These are phyloP conservation scores for Bembecia ichneumoniformis DNA, from an alignment of 2,888 invertebrate genomes.

Conservation along the genomic window DNA sequence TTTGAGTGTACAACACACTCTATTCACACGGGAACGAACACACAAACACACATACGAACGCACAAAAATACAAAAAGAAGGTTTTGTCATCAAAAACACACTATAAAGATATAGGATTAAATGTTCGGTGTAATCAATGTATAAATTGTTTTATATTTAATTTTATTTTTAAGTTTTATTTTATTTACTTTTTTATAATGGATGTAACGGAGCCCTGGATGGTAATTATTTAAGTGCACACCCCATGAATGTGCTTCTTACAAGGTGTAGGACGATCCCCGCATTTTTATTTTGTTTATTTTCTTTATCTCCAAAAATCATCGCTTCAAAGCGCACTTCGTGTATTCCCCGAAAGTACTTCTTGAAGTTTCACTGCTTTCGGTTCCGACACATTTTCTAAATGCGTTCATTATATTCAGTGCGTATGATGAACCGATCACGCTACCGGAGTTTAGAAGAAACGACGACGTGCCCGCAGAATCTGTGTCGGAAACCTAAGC, in stretches of 20 bases:
- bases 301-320: slow-evolving; percentile 46
- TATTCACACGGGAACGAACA: slow-evolving; percentile 29
- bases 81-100: too few relatives aligned
- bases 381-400: slow-evolving; percentile 31
- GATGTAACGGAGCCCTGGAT: slow-evolving; percentile 58
- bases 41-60: slow-evolving; percentile 29
- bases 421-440: too few relatives aligned
- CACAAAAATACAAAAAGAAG: slow-evolving; percentile 18
- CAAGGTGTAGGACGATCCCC: slow-evolving; percentile 54
- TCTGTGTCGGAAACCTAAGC: slow-evolving; percentile 12
- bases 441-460: too few relatives aligned
- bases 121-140: slow-evolving; percentile 41
- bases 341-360: slow-evolving; percentile 41
- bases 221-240: slow-evolving; percentile 60
- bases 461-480: too few relatives aligned
- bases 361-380: slow-evolving; percentile 38
- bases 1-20: slow-evolving; percentile 13
- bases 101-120: slow-evolving; percentile 22
- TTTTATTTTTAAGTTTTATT: slow-evolving; percentile 19
- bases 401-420: too few relatives aligned
- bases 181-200: not conserved
- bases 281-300: slow-evolving; percentile 32
- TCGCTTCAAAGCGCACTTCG: slow-evolving; percentile 67
- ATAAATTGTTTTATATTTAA: slow-evolving; percentile 19
- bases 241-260: slow-evolving; percentile 69